Percentiles rank a stretch among this genome's conserved stretches.
phyloP scores from a whole-genome alignment of 2,797 vertebrate species.

The Channallabes apus region DNA sequence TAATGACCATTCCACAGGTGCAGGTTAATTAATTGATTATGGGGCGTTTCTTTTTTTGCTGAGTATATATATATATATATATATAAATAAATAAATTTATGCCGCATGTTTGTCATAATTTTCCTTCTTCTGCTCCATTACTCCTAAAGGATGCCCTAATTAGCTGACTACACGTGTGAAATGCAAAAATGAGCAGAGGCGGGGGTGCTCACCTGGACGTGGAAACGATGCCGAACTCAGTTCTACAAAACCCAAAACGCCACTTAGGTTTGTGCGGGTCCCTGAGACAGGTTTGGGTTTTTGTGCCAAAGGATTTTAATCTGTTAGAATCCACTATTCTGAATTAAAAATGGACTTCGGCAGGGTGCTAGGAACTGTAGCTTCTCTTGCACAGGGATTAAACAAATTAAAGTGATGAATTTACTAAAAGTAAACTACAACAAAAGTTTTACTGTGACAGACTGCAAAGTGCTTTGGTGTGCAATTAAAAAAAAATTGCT shows the following conservation, averaged over 20 bases:
- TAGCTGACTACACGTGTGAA: not conserved
- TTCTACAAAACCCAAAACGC: not conserved
- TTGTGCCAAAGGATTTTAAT: slow-evolving; percentile 1
- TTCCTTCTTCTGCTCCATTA: not conserved
- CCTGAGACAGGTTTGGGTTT: not conserved
- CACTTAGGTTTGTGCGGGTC: not conserved
- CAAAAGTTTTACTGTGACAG: no score
- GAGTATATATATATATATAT: no score
- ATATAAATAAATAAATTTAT: not conserved
- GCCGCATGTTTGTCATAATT: not conserved
- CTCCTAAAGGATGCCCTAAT: not conserved
- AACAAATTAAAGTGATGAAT: not conserved
- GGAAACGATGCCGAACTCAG: not conserved
- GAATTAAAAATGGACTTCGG: not conserved
- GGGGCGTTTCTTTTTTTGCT: no score
- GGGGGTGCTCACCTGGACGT: not conserved
- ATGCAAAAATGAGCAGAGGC: not conserved
- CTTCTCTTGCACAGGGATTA: not conserved
- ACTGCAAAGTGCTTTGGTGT: no score
- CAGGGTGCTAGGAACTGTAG: not conserved
- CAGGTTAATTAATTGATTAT: no score
- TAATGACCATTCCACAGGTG: no score
- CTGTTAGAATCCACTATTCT: not conserved
- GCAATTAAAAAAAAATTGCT: no score
- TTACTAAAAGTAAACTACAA: no score